Conservation (phyloP, 2,888 invertebrate genomes). For the Bombylius discolor region DNA sequence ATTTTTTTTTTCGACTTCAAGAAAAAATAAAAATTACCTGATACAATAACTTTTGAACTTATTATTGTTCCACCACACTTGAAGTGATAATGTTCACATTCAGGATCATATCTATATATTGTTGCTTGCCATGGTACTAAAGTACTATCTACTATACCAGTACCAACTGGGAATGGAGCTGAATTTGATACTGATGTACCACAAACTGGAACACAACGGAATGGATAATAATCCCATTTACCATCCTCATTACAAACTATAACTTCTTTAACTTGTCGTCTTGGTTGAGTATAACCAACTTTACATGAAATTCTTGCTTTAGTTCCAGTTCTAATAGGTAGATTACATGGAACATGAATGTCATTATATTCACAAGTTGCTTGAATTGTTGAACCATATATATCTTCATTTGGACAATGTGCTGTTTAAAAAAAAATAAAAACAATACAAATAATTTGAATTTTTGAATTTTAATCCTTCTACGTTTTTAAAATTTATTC, state of each 20-base stretch:
- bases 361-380: slow-evolving; percentile 10
- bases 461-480: too few species aligned
- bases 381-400: slow-evolving; percentile 1
- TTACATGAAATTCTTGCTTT: slow-evolving; percentile 13
- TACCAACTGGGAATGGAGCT: slow-evolving; percentile 11
- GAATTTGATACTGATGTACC: slow-evolving; percentile 14
- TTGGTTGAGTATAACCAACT: slow-evolving; percentile 4
- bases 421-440: not conserved
- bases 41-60: slow-evolving; percentile 20
- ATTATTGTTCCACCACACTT: slow-evolving; percentile 23
- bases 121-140: slow-evolving; percentile 26
- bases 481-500: too few species aligned
- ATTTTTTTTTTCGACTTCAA: too few species aligned
- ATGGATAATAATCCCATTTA: slow-evolving; percentile 20
- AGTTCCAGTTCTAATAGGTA: slow-evolving; percentile 13
- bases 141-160: slow-evolving; percentile 7
- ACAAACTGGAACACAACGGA: slow-evolving; percentile 22
- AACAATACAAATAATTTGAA: too few species aligned
- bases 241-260: slow-evolving; percentile 19
- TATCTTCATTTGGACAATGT: not conserved
- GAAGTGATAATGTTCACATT: slow-evolving; percentile 5
- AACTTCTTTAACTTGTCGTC: not conserved
- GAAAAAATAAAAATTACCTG: slow-evolving; percentile 13
- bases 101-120: slow-evolving; percentile 13
- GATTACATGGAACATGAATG: slow-evolving; percentile 9